Evolutionary conservation across 2,888 invertebrate species (phyloP).

Genomic region (Athetis lepigone): DNA sequence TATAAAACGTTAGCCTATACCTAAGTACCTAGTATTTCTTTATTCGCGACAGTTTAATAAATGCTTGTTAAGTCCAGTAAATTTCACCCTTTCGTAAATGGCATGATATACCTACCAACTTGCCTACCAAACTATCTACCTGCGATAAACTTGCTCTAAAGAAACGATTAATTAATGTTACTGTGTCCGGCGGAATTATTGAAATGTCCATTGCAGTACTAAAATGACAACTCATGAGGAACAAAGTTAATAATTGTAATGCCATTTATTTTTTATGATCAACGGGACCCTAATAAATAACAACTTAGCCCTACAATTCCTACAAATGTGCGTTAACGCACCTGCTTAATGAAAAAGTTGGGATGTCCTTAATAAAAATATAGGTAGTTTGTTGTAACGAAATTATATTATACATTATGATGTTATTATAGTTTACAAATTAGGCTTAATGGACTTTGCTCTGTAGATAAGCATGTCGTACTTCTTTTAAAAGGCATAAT

Average conservation of each 20-base stretch:
- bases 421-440: conserved; percentile 64
- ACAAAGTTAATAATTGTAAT: conserved; percentile 82
- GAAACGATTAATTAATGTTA: conserved; percentile 69
- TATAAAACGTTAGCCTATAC: neutral
- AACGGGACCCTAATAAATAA: conserved; percentile 76
- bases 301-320: conserved; percentile 73
- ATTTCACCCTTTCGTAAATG: conserved; percentile 35
- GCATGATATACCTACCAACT: conserved; percentile 16
- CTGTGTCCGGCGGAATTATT: conserved; percentile 69
- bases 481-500: neutral
- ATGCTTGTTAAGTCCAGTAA: conserved; percentile 21
- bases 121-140: conserved; percentile 2
- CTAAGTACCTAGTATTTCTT: neutral
- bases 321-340: conserved; percentile 77
- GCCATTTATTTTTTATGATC: conserved; percentile 82
- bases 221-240: conserved; percentile 73
- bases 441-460: conserved; percentile 15
- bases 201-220: conserved; percentile 72
- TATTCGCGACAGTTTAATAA: conserved; percentile 21
- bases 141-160: conserved; percentile 19
- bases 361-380: conserved; percentile 76
- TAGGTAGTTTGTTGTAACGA: conserved; percentile 67
- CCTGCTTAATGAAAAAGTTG: conserved; percentile 83
- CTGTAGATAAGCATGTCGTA: neutral
- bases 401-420: conserved; percentile 62